Percentiles rank a stretch among this genome's conserved stretches.
These are phyloP conservation scores for Penaeus japonicus DNA, from an alignment of 1,140 invertebrate genomes.

Conservation along the genomic window DNA sequence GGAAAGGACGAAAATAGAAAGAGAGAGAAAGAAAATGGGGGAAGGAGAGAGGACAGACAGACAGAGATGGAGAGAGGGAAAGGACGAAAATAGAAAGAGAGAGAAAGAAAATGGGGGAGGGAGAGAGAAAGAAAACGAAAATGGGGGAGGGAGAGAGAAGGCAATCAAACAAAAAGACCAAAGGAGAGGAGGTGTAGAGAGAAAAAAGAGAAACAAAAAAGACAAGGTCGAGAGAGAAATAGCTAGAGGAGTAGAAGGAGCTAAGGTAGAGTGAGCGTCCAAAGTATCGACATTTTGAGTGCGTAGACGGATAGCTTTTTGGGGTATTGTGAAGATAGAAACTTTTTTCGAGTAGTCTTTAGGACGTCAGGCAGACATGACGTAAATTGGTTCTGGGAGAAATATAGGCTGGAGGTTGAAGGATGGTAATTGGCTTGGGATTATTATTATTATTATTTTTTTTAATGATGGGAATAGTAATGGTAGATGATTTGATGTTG, in stretches of 20 bases:
- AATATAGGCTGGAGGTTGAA: too few relatives aligned
- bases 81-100: neutral
- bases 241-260: neutral
- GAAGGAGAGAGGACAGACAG: neutral
- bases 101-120: neutral
- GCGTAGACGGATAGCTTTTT: too few relatives aligned
- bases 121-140: neutral
- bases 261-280: too few relatives aligned
- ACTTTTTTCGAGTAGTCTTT: too few relatives aligned
- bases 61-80: neutral
- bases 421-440: too few relatives aligned
- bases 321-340: too few relatives aligned
- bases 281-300: too few relatives aligned
- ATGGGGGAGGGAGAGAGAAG: neutral
- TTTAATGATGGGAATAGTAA: too few relatives aligned
- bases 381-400: too few relatives aligned
- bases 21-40: neutral
- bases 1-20: neutral
- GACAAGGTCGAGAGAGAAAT: neutral
- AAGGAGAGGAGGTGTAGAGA: neutral
- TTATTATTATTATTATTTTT: too few relatives aligned
- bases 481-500: too few relatives aligned
- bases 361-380: too few relatives aligned
- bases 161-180: neutral
- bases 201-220: neutral